Evolutionary conservation across 2,797 vertebrate species (phyloP).

Genomic region (Gila robusta): DNA sequence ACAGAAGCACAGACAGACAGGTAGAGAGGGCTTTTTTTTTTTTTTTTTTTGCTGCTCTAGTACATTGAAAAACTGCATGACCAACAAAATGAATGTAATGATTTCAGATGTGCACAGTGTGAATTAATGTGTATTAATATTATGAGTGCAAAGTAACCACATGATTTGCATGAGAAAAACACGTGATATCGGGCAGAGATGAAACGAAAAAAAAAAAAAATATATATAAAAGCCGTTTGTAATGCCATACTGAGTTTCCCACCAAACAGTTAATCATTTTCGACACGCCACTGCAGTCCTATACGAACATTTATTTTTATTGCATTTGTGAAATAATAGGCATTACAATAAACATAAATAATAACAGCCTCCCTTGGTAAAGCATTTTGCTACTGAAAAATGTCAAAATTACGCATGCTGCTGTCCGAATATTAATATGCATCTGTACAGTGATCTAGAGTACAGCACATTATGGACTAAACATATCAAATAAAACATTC

Average conservation of each 20-base stretch:
- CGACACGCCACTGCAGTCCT: conserved; percentile 33
- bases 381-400: conserved; percentile 43
- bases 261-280: conserved; percentile 31
- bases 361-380: conserved; percentile 44
- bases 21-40: conserved; percentile 57
- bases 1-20: conserved; percentile 66
- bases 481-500: conserved; percentile 66
- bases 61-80: conserved; percentile 65
- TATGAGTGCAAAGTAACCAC: conserved; percentile 50
- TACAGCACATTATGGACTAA: conserved; percentile 58
- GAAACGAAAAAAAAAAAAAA: conserved; percentile 20
- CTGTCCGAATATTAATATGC: conserved; percentile 48
- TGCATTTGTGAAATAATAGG: conserved; percentile 53
- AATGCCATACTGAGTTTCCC: conserved; percentile 32
- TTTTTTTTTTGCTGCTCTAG: conserved; percentile 74
- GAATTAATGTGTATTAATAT: conserved; percentile 17
- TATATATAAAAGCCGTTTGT: conserved; percentile 13
- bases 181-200: conserved; percentile 41
- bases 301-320: conserved; percentile 51
- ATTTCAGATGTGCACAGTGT: conserved; percentile 7
- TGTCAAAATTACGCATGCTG: conserved; percentile 54
- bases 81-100: conserved; percentile 37
- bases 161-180: conserved; percentile 27
- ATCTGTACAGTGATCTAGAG: conserved; percentile 60
- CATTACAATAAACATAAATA: conserved; percentile 47